Base-by-base conservation (phyloP, 2,797 vertebrate genomes). In the Holocentrus rufus region DNA sequence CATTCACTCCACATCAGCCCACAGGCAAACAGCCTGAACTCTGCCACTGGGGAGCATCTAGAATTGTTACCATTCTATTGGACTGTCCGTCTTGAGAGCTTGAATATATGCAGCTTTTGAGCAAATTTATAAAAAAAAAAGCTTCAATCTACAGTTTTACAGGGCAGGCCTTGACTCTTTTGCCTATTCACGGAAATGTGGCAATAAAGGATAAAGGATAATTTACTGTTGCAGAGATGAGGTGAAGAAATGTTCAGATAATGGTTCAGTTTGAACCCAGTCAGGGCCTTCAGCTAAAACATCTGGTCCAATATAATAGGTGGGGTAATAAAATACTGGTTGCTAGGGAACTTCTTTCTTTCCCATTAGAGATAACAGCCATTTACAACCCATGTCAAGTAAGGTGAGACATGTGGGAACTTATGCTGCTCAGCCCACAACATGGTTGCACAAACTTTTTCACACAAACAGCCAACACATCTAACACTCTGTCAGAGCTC, bases 1-100 rank as follows among this genome's bases (percentile, higher is more conserved):
- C 89, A 91, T 91, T 92, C 90, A 91, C 87, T 86, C 72, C 85
- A 85, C 85, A 89, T 91, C 86, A 88, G 85, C 79, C 87, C 80
- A 86, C 90, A 89, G 88, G 87, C 80, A 87, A 77, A 85, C 67
- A 84, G 87, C 87, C 85, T 89, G 88, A 90, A 89, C 89, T 88
- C 85, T 90, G 86, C 87, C 90, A 88, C 84, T 79, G 79, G 79
- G 82, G 84, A 88, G 83, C 83, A 88, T 82, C 87, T 53, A 87
- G 73, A 87, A 90, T 85, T 90, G 87, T 90, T 85, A 85, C 71
- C 61, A 58, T 87, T 88, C 88, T 80, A 79, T 88, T 81, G 0
- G 71, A 84, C 78, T 84, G 84, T 83, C 86, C 3, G 69, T 84
- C 88, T 89, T 79, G 52, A 79, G 81, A 71, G 65, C 44, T 77